Evolutionary conservation across 2,888 invertebrate genomes (phyloP).

Genomic region (Apodemia hepburni): DNA sequence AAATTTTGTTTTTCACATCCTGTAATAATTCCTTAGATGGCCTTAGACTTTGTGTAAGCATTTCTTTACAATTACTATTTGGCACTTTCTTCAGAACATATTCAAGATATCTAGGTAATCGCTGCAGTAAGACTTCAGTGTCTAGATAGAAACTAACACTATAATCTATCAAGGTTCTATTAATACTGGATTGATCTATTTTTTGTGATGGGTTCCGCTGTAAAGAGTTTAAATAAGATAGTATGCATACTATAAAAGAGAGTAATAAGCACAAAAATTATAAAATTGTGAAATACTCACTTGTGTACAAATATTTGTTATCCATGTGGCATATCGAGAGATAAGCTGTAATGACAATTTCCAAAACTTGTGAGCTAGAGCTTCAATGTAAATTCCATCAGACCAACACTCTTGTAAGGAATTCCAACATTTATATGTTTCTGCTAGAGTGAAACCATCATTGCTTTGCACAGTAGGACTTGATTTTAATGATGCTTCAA

Average conservation of each 20-base stretch:
- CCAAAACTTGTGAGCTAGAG: slow-evolving; percentile 92
- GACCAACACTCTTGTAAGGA: slow-evolving; percentile 84
- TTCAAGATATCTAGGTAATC: slow-evolving; percentile 51
- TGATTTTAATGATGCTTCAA: slow-evolving; percentile 57
- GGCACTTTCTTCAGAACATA: slow-evolving; percentile 48
- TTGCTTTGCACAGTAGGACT: slow-evolving; percentile 48
- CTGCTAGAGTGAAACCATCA: slow-evolving; percentile 66
- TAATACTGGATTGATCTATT: slow-evolving; percentile 49
- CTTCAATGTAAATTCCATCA: slow-evolving; percentile 88
- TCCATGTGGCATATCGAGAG: slow-evolving; percentile 89
- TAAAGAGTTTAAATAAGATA: slow-evolving; percentile 34
- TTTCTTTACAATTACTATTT: slow-evolving; percentile 41
- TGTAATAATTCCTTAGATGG: slow-evolving; percentile 48
- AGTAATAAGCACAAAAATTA: neutral
- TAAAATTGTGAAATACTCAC: slow-evolving; percentile 39
- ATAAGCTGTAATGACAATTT: slow-evolving; percentile 92
- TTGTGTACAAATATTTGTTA: slow-evolving; percentile 64
- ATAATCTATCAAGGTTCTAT: slow-evolving; percentile 56
- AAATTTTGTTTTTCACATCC: slow-evolving; percentile 50
- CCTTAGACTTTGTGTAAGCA: slow-evolving; percentile 50
- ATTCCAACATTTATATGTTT: slow-evolving; percentile 72
- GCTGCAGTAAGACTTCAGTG: slow-evolving; percentile 46
- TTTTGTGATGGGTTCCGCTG: slow-evolving; percentile 51
- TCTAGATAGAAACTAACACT: slow-evolving; percentile 64
- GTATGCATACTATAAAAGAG: neutral